phyloP scores from a whole-genome alignment of 92 coral and sea anemone genomes.

The Zoanthus gigantus region DNA sequence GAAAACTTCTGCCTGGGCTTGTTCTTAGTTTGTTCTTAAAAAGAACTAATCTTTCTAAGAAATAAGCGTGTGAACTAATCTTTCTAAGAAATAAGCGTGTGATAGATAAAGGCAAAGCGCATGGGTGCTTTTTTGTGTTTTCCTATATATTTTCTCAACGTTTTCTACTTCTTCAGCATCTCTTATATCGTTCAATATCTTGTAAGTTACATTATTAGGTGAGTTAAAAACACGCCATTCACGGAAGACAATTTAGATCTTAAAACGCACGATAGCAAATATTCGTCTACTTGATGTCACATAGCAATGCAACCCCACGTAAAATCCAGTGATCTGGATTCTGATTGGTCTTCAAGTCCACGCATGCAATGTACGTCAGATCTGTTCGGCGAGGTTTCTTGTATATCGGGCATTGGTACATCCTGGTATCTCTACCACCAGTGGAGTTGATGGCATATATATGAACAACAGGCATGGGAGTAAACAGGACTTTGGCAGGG shows the following conservation, averaged over 20 bases:
- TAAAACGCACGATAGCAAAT: background rate
- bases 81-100: too few relatives aligned
- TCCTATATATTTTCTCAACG: too few relatives aligned
- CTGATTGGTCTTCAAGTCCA: conserved; percentile 97
- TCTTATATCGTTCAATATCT: too few relatives aligned
- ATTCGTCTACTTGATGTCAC: conserved; percentile 84
- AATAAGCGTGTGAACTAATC: too few relatives aligned
- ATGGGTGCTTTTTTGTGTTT: too few relatives aligned
- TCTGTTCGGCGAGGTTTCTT: conserved; percentile 98
- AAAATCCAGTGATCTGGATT: conserved; percentile 99
- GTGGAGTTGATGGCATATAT: conserved; percentile 98
- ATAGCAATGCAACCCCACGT: conserved; percentile 96
- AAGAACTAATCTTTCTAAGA: too few relatives aligned
- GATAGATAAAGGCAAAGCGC: too few relatives aligned
- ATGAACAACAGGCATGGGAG: conserved; percentile 95
- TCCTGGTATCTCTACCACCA: conserved; percentile 91
- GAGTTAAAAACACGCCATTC: background rate
- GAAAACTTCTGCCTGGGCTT: too few relatives aligned
- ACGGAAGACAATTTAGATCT: background rate
- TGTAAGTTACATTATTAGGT: background rate
- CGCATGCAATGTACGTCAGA: conserved; percentile 96
- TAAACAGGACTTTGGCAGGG: conserved; percentile 91
- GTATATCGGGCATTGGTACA: conserved; percentile 99
- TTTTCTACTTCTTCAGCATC: too few relatives aligned
- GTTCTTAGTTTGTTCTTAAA: too few relatives aligned